These are phyloP conservation scores for Morus bassanus DNA, from an alignment of 2,797 vertebrate species.

Conservation along the genomic window DNA sequence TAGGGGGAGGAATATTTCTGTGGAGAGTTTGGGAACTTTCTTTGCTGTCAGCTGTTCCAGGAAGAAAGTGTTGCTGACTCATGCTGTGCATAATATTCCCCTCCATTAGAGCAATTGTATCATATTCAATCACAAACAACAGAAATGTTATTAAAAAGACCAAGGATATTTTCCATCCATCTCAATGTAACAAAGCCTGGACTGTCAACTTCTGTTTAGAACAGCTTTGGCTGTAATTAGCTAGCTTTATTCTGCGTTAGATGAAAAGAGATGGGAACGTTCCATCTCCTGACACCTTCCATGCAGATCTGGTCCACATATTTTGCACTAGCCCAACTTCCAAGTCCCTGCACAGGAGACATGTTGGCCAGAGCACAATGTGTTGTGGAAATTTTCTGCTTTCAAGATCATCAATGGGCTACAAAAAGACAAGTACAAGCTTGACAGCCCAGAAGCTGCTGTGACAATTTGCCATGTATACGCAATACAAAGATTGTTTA, in stretches of 20 bases:
- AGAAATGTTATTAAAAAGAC: slow-evolving; percentile 58
- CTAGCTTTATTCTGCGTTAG: not conserved
- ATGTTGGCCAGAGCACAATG: not conserved
- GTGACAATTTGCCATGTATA: not conserved
- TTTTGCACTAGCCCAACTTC: not conserved
- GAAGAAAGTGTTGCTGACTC: slow-evolving; percentile 63
- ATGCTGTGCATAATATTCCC: slow-evolving; percentile 57
- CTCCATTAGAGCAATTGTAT: slow-evolving; percentile 58
- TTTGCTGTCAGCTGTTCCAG: slow-evolving; percentile 46
- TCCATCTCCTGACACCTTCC: slow-evolving; percentile 22
- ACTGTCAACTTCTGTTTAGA: slow-evolving; percentile 15
- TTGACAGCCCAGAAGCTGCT: not conserved
- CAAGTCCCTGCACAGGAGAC: not conserved
- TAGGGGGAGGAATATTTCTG: not conserved
- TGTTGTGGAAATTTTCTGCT: not conserved
- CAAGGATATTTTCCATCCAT: slow-evolving; percentile 26
- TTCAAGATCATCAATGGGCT: not conserved
- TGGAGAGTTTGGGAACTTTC: slow-evolving; percentile 46
- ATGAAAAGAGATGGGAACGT: not conserved
- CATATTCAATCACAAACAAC: slow-evolving; percentile 52
- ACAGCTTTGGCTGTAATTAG: slow-evolving; percentile 33
- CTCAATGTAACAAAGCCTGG: slow-evolving; percentile 40
- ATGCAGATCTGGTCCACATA: not conserved
- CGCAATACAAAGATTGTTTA: not conserved
- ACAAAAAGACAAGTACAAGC: slow-evolving; percentile 13